Evolutionary conservation across 2,888 invertebrate genomes (phyloP).

Genomic region (Andrena minutula): DNA sequence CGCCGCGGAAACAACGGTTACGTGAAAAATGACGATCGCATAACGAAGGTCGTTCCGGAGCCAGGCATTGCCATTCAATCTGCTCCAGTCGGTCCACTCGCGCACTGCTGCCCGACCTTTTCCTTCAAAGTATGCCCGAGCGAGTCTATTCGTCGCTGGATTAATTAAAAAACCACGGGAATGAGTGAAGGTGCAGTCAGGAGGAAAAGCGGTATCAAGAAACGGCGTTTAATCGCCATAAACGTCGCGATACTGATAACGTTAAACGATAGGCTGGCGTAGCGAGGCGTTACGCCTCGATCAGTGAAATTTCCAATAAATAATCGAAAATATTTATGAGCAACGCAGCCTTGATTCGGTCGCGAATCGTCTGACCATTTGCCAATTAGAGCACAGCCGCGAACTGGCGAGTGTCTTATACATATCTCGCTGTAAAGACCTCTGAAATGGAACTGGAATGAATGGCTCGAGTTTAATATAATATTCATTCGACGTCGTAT

Average conservation of each 20-base stretch:
- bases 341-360: too few relatives aligned
- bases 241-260: conserved; percentile 38
- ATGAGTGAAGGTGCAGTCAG: not conserved
- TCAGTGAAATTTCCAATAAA: conserved; percentile 19
- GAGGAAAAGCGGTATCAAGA: conserved; percentile 16
- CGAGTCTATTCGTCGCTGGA: not conserved
- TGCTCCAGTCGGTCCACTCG: conserved; percentile 28
- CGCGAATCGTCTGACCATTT: not conserved
- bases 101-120: conserved; percentile 39
- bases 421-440: not conserved
- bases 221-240: conserved; percentile 41
- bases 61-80: conserved; percentile 47
- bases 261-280: not conserved
- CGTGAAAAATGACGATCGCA: conserved; percentile 57
- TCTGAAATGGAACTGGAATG: not conserved
- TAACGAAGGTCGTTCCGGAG: conserved; percentile 59
- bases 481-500: conserved; percentile 3
- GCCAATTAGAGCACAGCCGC: not conserved
- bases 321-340: not conserved
- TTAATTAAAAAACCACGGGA: not conserved
- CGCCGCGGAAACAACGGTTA: conserved; percentile 56
- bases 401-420: not conserved
- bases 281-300: not conserved
- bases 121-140: conserved; percentile 4
- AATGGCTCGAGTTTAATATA: not conserved